Evolutionary conservation across 2,113 vertebrate genomes (phyloP), one percentile per base, ranked within the genome.

Genomic region (Mugil cephalus): DNA sequence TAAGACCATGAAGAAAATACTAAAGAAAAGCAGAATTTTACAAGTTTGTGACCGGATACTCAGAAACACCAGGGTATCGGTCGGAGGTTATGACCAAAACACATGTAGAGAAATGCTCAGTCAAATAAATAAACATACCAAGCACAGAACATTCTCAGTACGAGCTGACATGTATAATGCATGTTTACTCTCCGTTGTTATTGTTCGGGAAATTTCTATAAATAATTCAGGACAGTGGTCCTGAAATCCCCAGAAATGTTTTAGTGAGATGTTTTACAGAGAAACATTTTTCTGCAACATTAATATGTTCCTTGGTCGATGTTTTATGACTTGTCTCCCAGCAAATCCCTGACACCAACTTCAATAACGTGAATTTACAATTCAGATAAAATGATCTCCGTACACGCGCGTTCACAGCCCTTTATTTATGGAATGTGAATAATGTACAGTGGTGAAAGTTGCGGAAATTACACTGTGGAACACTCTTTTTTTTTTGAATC

Each of bases 131-230:
- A 69, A 80, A 85, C 38, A 55, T 21, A 65, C 46, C 2, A 18
- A 77, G 48, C 30, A 78, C 45, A 45, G 62, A 72, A 51, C 69
- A 63, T 62, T 69, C 73, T 83, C 66, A 40, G 45, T 53, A 62
- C 65, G 84, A 69, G 53, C 58, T 82, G 51, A 74, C 52, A 88
- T 90, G 77, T 80, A 82, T 88, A 84, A 89, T 90, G 78, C 79
- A 84, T 86, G 50, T 70, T 77, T 77, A 68, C 64, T 69, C 71
- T 80, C 69, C 19, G 62, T 69, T 77, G 81, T 85, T 88, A 89
- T 89, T 90, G 87, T 92, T 89, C 13, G 35, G 80, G 68, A 89
- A 85, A 83, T 87, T 74, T 87, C 55, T 76, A 72, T 91, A 81
- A 91, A 91, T 91, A 83, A 92, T 91, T 91, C 84, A 90, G 59